These are phyloP conservation scores for Malachius bipustulatus DNA, from an alignment of 2,888 invertebrate genomes.

Conservation along the genomic window DNA sequence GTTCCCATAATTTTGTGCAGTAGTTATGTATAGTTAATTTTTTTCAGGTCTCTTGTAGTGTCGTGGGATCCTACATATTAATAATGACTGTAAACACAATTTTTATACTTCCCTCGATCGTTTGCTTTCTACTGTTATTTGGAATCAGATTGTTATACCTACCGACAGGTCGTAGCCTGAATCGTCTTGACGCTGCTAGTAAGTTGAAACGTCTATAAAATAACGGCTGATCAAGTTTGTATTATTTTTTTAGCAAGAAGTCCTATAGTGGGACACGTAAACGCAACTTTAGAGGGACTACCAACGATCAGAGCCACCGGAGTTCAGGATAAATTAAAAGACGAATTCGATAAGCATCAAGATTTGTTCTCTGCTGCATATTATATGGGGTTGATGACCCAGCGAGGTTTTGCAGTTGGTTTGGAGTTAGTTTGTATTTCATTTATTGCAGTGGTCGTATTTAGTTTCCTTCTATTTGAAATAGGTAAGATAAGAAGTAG, in stretches of 20 bases:
- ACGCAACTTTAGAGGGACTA: constrained; percentile 33
- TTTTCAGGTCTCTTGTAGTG: constrained; percentile 18
- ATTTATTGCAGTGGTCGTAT: constrained; percentile 14
- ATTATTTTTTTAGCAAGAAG: constrained; percentile 28
- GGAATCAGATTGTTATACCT: constrained; percentile 21
- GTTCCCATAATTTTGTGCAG: no score
- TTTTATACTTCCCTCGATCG: constrained; percentile 21
- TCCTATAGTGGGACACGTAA: constrained; percentile 32
- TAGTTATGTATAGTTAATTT: no score
- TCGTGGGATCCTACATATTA: constrained; percentile 18
- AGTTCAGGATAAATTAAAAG: constrained; percentile 28
- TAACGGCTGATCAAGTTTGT: constrained; percentile 1
- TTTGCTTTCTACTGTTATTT: constrained; percentile 20
- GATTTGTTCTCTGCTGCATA: constrained; percentile 26
- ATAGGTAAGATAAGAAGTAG: constrained; percentile 4
- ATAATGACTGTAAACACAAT: constrained; percentile 21
- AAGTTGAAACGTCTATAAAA: constrained; percentile 10
- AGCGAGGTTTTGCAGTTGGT: constrained; percentile 28
- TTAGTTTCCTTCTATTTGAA: not conserved
- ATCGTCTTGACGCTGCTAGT: constrained; percentile 27
- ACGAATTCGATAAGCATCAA: constrained; percentile 31
- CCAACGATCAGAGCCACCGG: constrained; percentile 33
- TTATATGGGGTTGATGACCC: constrained; percentile 27
- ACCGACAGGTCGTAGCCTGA: constrained; percentile 26
- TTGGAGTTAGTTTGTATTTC: constrained; percentile 24